Conservation (phyloP, 1,140 invertebrate species). For the Galleria mellonella region DNA sequence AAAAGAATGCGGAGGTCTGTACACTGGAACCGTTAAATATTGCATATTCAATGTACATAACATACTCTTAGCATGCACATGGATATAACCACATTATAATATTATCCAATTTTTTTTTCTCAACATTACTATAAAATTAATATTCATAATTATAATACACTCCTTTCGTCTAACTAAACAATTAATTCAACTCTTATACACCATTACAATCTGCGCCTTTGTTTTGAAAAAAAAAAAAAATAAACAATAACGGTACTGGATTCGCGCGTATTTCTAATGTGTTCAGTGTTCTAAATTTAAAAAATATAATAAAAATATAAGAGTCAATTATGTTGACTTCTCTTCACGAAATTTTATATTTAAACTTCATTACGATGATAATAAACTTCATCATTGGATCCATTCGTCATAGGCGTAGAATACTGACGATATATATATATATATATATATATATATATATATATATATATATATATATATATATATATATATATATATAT, state of each 20-base stretch:
- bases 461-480: too few species aligned
- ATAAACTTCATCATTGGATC: too few species aligned
- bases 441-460: too few species aligned
- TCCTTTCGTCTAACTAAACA: constrained; percentile 1
- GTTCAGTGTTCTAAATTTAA: too few species aligned
- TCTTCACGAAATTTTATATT: too few species aligned
- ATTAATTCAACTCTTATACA: constrained; percentile 9
- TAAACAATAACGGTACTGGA: not conserved
- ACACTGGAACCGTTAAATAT: constrained; percentile 26
- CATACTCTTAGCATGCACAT: constrained; percentile 27
- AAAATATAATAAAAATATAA: too few species aligned
- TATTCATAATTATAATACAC: not conserved
- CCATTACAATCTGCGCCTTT: constrained; percentile 9
- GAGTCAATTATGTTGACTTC: too few species aligned
- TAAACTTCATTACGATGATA: too few species aligned
- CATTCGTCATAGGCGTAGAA: too few species aligned
- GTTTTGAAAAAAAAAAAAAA: constrained; percentile 1
- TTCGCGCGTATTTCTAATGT: too few species aligned
- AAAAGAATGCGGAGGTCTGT: constrained; percentile 24
- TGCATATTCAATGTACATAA: constrained; percentile 18
- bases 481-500: too few species aligned
- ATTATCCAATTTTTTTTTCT: constrained; percentile 3
- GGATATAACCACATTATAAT: constrained; percentile 2
- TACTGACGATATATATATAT: too few species aligned
- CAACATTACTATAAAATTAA: not conserved